Evolutionary conservation across 2,113 vertebrate genomes (phyloP).

Genomic region (Cyanocitta stelleri): DNA sequence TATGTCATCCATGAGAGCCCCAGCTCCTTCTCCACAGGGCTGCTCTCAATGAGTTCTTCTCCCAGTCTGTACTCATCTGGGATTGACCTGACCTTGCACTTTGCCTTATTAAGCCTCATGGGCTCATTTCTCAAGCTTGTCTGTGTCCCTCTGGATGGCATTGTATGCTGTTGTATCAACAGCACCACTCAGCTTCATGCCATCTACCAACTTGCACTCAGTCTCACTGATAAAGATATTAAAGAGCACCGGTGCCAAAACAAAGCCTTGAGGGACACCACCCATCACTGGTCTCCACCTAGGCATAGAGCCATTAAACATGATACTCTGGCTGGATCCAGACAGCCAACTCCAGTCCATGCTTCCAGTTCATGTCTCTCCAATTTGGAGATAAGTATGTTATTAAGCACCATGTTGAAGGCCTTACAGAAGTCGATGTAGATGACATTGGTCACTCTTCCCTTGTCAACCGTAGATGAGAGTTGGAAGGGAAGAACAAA

Average conservation of each 20-base stretch:
- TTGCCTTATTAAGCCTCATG: not conserved
- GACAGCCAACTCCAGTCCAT: not conserved
- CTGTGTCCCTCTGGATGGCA: not conserved
- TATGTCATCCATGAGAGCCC: not conserved
- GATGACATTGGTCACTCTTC: not conserved
- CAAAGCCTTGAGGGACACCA: not conserved
- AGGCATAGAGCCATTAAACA: not conserved
- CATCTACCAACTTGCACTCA: not conserved
- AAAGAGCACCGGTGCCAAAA: not conserved
- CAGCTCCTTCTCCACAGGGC: not conserved
- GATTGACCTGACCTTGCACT: not conserved
- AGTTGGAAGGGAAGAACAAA: not conserved
- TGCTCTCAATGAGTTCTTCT: not conserved
- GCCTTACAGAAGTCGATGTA: not conserved
- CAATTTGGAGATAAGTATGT: not conserved
- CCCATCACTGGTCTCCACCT: not conserved
- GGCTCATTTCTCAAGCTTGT: not conserved
- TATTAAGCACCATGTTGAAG: not conserved
- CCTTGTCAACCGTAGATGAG: accelerated
- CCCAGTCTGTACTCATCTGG: not conserved
- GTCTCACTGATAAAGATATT: not conserved
- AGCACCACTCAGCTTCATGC: not conserved
- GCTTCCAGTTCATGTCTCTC: not conserved
- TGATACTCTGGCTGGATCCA: accelerated
- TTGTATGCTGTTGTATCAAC: not conserved